A percentile compares a stretch with the other conserved stretches of the same genome.
phyloP scores from a whole-genome alignment of 2,113 vertebrate species.

The Elgaria multicarinata region DNA sequence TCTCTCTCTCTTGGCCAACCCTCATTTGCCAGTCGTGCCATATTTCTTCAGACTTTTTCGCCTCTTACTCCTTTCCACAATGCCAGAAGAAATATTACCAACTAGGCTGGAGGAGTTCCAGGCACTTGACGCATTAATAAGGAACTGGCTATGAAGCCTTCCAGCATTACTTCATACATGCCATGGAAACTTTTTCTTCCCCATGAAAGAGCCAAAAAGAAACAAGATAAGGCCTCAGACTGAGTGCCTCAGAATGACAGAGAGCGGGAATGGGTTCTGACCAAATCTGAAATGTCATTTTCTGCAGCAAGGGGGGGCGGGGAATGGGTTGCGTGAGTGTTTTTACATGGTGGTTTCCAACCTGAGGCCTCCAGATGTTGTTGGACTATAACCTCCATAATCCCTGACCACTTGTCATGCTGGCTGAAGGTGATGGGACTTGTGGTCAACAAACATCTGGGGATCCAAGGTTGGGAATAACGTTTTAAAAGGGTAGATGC shows the following conservation, averaged over 20 bases:
- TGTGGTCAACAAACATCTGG: background rate
- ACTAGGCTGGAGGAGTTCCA: conserved; percentile 42
- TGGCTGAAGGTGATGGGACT: background rate
- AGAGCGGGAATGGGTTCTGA: background rate
- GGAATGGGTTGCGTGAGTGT: background rate
- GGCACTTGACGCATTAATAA: conserved; percentile 35
- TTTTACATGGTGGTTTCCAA: background rate
- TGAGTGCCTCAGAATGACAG: background rate
- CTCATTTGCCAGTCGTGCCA: conserved; percentile 45
- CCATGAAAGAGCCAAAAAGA: conserved; percentile 26
- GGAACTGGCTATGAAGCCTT: conserved; percentile 40
- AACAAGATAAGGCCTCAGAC: conserved; percentile 23
- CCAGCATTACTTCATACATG: conserved; percentile 43
- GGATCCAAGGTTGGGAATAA: too few species aligned
- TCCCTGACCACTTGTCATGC: background rate
- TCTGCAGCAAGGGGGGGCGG: background rate
- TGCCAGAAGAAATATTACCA: conserved; percentile 58
- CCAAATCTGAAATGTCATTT: background rate
- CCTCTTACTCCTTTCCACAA: conserved; percentile 38
- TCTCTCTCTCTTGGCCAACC: background rate
- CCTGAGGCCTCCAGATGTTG: background rate
- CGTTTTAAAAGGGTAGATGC: background rate
- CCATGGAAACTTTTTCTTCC: conserved; percentile 48
- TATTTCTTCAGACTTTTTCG: conserved; percentile 49
- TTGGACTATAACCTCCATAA: background rate